Percentiles rank a stretch among this genome's conserved stretches.
These are phyloP conservation scores for Gopherus evgoodei DNA, from an alignment of 2,113 vertebrate genomes.

Conservation along the genomic window DNA sequence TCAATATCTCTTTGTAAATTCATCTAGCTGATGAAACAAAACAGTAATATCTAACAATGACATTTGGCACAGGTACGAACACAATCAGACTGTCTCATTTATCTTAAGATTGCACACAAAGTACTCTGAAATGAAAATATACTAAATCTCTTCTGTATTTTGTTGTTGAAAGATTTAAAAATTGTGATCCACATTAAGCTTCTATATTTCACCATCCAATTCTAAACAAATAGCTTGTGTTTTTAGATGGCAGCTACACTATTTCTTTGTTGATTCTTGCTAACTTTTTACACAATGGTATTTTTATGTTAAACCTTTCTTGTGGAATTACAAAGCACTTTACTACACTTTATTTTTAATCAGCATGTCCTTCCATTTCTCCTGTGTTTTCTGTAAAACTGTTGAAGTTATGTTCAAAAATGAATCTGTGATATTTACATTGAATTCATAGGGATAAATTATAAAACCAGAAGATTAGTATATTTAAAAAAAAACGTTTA, in stretches of 20 bases:
- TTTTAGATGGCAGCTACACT: slow-evolving; percentile 16
- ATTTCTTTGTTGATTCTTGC: neutral
- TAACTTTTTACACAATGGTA: neutral
- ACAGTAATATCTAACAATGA: slow-evolving; percentile 69
- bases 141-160: slow-evolving; percentile 44
- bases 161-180: slow-evolving; percentile 70
- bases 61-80: slow-evolving; percentile 66
- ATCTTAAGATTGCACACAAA: slow-evolving; percentile 66
- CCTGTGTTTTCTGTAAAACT: neutral
- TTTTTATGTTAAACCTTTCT: neutral
- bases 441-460: slow-evolving; percentile 17
- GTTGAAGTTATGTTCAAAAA: slow-evolving; percentile 37
- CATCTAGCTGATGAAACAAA: slow-evolving; percentile 76
- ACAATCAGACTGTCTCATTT: slow-evolving; percentile 68
- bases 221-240: slow-evolving; percentile 28
- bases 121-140: slow-evolving; percentile 61
- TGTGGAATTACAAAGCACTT: slow-evolving; percentile 34
- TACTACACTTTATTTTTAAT: slow-evolving; percentile 33
- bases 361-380: slow-evolving; percentile 28
- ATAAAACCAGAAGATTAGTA: neutral
- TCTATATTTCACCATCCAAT: slow-evolving; percentile 67
- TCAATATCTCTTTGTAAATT: slow-evolving; percentile 56
- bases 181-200: slow-evolving; percentile 64
- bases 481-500: neutral
- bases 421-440: slow-evolving; percentile 7